A percentile compares a stretch with the other conserved stretches of the same genome.
These are phyloP conservation scores for Bubo bubo DNA, from an alignment of 2,113 vertebrate genomes.

Conservation along the genomic window DNA sequence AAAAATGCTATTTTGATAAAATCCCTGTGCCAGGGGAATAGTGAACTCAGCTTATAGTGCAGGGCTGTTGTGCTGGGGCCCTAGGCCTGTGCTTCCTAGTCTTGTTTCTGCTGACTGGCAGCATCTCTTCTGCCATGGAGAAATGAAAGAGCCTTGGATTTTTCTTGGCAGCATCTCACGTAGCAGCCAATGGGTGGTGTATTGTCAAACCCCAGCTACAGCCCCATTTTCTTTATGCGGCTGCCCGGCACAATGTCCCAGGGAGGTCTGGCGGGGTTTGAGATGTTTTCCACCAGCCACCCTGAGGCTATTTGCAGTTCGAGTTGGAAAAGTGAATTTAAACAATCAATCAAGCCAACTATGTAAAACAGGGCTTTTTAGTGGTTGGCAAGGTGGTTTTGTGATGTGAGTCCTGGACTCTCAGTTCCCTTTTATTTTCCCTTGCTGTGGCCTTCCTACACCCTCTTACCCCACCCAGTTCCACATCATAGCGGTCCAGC, in stretches of 20 bases:
- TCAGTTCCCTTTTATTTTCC: not conserved
- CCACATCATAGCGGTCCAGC: not conserved
- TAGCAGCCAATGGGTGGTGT: not conserved
- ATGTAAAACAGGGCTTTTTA: not conserved
- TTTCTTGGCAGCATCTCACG: not conserved
- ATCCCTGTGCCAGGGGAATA: not conserved
- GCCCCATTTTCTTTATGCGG: not conserved
- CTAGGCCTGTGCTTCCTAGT: not conserved
- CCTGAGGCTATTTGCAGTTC: not conserved
- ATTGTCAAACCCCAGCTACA: not conserved
- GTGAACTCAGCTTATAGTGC: not conserved
- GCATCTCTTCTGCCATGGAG: not conserved
- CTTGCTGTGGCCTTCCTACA: not conserved
- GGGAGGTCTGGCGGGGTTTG: not conserved
- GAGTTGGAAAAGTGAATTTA: slow-evolving; percentile 32
- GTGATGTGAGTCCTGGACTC: not conserved
- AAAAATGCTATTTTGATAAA: not conserved
- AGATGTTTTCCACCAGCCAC: not conserved
- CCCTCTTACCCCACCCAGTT: not conserved
- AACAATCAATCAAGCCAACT: not conserved
- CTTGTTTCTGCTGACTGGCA: not conserved
- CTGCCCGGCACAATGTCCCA: not conserved
- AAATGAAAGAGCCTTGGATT: not conserved
- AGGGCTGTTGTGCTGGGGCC: not conserved
- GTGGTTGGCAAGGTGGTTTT: not conserved